Percentiles rank a stretch among this genome's conserved stretches.
Evolutionary conservation across 2,113 vertebrate genomes (phyloP).

Genomic region (Solenodon paradoxus): DNA sequence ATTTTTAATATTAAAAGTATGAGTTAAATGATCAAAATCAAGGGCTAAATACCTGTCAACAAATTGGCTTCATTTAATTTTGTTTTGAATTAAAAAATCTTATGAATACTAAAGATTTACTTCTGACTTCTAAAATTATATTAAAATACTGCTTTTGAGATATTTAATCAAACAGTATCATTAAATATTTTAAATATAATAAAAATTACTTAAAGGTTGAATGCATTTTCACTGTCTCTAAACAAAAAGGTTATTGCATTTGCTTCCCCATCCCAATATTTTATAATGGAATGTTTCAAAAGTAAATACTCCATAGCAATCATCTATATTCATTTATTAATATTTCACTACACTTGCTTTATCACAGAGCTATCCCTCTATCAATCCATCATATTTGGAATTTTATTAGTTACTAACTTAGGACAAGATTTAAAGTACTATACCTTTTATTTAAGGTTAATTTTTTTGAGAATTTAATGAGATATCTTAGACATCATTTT

Average conservation of each 20-base stretch:
- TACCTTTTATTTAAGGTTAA: no score
- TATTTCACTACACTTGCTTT: neutral
- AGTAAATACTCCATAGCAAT: neutral
- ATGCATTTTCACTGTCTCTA: neutral
- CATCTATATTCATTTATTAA: neutral
- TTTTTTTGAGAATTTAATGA: neutral
- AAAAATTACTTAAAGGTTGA: conserved; percentile 10
- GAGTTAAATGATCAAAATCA: conserved; percentile 13
- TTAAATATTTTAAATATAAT: conserved; percentile 22
- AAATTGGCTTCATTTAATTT: neutral
- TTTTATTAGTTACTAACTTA: neutral
- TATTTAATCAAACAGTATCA: conserved; percentile 4
- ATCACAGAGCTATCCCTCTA: neutral
- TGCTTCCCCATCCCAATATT: neutral
- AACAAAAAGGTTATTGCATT: neutral
- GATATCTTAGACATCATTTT: neutral
- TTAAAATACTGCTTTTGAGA: neutral
- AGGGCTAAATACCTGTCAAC: neutral
- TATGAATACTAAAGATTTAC: neutral
- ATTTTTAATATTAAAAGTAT: neutral
- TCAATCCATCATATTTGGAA: neutral
- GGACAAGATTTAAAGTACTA: conserved; percentile 6
- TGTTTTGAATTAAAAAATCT: neutral
- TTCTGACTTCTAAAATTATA: conserved; percentile 2
- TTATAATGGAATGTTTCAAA: conserved; percentile 8